Evolutionary conservation across 2,888 invertebrate species (phyloP), one percentile per base, ranked within the genome.

Genomic region (Ennomos quercinarius): DNA sequence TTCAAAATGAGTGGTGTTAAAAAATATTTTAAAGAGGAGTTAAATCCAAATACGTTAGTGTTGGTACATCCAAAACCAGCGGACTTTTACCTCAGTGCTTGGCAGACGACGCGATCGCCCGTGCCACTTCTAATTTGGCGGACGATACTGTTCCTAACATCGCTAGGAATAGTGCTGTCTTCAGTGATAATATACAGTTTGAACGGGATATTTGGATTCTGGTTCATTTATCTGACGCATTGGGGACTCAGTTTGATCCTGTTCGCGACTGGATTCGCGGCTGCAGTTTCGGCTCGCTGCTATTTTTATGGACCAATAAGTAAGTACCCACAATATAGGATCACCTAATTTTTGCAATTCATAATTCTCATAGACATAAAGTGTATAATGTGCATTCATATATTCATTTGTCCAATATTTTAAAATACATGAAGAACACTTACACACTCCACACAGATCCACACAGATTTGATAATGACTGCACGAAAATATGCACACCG

Each of bases 211-310:
- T 63, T 78, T 12, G 70, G 70, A 1, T 89, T 70, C 63, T 94
- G 93, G 93, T 89, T 89, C 63, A 93, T 93, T 70, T 94, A 93
- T 71, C 80, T 94, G 41, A 94, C 94, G 10, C 93, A 94, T 73
- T 93, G 93, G 93, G 93, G 93, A 8, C 80, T 93, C 45, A 73
- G 77, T 1, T 65, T 83, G 37, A 86, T 85, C 63, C 63, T 84
- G 6, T 56, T 87, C 1, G 72, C 86, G 0, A 87, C 89, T 9
- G 89, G 80, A 57, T 89, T 89, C 42, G 79, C 84, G 1, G 72
- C 78, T n/a, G 77, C 64, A 8, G 80, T 90, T n/a, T 91, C 92
- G 1, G 79, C 76, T 13, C 81, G 88, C 39, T 83, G 85, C 62
- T 88, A 84, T 67, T 66, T 87, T 50, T 80, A 81, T 59, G 89